Evolutionary conservation across 1,140 invertebrate genomes (phyloP), one percentile per base, ranked within the genome.

Genomic region (Conopomorpha cramerella): DNA sequence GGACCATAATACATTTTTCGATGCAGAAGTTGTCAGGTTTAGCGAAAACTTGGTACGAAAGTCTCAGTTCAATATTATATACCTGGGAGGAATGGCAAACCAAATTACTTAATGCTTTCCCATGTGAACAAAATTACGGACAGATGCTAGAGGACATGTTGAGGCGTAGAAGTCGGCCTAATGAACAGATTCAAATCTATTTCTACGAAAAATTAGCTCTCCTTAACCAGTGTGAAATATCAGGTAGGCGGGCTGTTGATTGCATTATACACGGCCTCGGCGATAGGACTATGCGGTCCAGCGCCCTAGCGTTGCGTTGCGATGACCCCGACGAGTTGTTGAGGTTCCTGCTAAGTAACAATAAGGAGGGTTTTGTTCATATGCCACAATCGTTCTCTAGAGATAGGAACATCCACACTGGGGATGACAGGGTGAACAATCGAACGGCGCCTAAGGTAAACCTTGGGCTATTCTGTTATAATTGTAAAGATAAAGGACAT

Each of bases 401-500:
- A 30, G 15, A 30, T 37, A 37, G 15, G 10, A 17, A 16, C n/a
- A n/a, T n/a, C n/a, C n/a, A n/a, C n/a, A n/a, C n/a, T n/a, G n/a
- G n/a, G n/a, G n/a, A n/a, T n/a, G n/a, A n/a, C n/a, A n/a, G n/a
- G n/a, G n/a, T n/a, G n/a, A n/a, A n/a, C n/a, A n/a, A n/a, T n/a
- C n/a, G n/a, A n/a, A n/a, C n/a, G n/a, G n/a, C n/a, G n/a, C n/a
- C n/a, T n/a, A n/a, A n/a, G n/a, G n/a, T n/a, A n/a, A 41, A 30
- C 17, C n/a, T 15, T 10, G 19, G 16, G 27, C 2, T 41, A 8
- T 34, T 17, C 12, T 45, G 43, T 28, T 45, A 19, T 16, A 45
- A 45, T 14, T 45, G 43, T 17, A 45, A 45, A 11, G 43, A 45
- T 16, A 45, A 35, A 26, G 43, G 43, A 2, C 43, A 45, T 11